Base-by-base conservation (phyloP, 2,797 vertebrate species). In the Argyrosomus regius region DNA sequence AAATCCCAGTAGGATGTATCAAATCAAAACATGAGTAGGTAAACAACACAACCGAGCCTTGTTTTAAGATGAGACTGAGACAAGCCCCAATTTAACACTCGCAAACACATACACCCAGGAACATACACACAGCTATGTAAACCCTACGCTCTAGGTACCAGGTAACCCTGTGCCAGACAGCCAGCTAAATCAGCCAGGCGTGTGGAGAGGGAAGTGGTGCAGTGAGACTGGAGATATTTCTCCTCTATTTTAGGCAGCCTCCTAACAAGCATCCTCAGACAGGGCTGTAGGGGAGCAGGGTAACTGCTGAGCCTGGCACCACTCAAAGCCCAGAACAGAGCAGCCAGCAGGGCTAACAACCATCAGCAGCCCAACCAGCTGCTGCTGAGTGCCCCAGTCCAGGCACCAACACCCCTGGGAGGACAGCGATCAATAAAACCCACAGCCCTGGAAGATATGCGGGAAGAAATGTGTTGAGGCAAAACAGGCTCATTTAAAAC, bases 181-280 rank as follows among this genome's bases (percentile, higher is more conserved):
- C 73, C 86, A 20, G 85, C 80, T 71, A 81, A 87, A 91, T 80
- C 90, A 93, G 75, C 86, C 90, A 92, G 80, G 85, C 87, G 66
- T 92, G 89, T 65, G 62, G 84, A 88, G 74, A 69, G 68, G 80
- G 86, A 91, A 83, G 87, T 57, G 78, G 75, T 89, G 90, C 86
- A 78, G 88, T 80, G 90, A 94, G 93, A 91, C 88, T 80, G 78
- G 81, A 89, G 91, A 94, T 92, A 88, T 92, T 93, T 91, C 91
- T 86, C 87, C 89, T 95, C 94, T 95, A 95, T 96, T 96, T 95
- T 94, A 89, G 90, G 94, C 89, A 88, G 84, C 91, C 74, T 87
- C 91, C 95, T 96, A 96, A 96, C 94, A 94, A 96, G 94, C 92
- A 71, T 89, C 83, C 91, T 94, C 92, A 94, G 93, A 94, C 91